Evolutionary conservation across 2,888 invertebrate genomes (phyloP).

Genomic region (Tridacna gigas): DNA sequence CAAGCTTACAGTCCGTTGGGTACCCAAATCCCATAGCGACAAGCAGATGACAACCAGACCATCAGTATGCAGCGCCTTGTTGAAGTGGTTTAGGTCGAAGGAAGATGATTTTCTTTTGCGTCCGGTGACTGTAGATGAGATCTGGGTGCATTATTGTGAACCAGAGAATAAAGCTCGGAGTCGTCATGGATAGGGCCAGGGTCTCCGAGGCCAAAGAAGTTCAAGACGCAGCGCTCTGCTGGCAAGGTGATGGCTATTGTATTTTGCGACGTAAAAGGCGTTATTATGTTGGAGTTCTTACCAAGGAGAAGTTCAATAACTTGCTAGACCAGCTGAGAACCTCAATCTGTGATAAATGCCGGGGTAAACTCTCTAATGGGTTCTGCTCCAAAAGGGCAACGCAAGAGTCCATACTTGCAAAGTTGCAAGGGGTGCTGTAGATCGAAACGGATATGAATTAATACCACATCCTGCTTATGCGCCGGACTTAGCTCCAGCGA

Average conservation of each 20-base stretch:
- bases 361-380: conserved; percentile 33
- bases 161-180: conserved; percentile 25
- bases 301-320: conserved; percentile 35
- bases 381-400: conserved; percentile 14
- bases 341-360: conserved; percentile 30
- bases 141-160: conserved; percentile 17
- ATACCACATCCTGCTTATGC: neutral
- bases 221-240: conserved; percentile 35
- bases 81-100: conserved; percentile 1
- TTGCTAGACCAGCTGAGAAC: conserved; percentile 41
- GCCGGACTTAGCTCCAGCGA: conserved; percentile 4
- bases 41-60: no score
- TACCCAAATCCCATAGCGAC: no score
- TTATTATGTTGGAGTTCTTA: conserved; percentile 1
- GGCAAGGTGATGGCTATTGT: conserved; percentile 38
- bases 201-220: conserved; percentile 35
- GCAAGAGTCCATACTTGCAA: conserved; percentile 20
- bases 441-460: conserved; percentile 22
- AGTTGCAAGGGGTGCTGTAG: conserved; percentile 16
- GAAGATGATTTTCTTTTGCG: conserved; percentile 18
- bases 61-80: neutral
- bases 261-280: conserved; percentile 30
- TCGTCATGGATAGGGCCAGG: no score
- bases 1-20: no score
- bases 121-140: conserved; percentile 31